phyloP scores from a whole-genome alignment of 2,888 invertebrate species.

The Phrixothrix hirtus region DNA sequence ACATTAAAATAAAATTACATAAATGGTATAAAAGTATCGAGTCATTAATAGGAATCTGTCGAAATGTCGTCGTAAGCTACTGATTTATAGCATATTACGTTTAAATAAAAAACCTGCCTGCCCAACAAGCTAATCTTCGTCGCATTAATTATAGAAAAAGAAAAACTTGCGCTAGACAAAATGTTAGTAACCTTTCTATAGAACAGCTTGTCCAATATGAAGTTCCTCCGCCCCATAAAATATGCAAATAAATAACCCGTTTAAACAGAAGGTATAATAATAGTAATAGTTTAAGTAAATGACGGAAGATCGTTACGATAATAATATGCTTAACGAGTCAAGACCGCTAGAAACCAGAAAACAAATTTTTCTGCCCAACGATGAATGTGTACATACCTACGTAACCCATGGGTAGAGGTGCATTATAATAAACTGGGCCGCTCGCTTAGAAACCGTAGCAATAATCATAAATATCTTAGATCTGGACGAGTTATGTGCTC shows the following conservation, averaged over 20 bases:
- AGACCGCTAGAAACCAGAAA: slow-evolving; percentile 2
- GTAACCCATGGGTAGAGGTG: background rate
- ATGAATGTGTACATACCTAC: too few species aligned
- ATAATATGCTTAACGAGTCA: slow-evolving; percentile 9
- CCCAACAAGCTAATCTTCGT: slow-evolving; percentile 16
- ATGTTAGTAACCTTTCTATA: slow-evolving; percentile 23
- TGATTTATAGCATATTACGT: slow-evolving; percentile 8
- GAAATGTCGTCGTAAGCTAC: slow-evolving; percentile 3
- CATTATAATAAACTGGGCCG: slow-evolving; percentile 5
- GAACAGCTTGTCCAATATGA: slow-evolving; percentile 3
- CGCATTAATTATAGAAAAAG: slow-evolving; percentile 19
- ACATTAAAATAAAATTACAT: slow-evolving; percentile 15
- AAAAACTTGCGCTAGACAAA: slow-evolving; percentile 10
- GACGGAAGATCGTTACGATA: slow-evolving; percentile 19
- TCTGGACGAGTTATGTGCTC: slow-evolving; percentile 6
- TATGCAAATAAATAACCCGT: slow-evolving; percentile 20
- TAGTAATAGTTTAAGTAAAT: slow-evolving; percentile 5
- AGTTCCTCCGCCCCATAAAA: slow-evolving; percentile 19
- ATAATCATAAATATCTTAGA: slow-evolving; percentile 8
- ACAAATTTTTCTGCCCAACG: slow-evolving; percentile 2
- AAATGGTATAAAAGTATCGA: slow-evolving; percentile 5
- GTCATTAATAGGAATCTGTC: slow-evolving; percentile 2
- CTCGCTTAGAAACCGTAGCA: slow-evolving; percentile 1
- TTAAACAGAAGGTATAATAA: slow-evolving; percentile 17
- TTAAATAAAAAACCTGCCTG: slow-evolving; percentile 11